Evolutionary conservation across 1,140 invertebrate species (phyloP), one percentile per base, ranked within the genome.

Genomic region (Hyles vespertilio): DNA sequence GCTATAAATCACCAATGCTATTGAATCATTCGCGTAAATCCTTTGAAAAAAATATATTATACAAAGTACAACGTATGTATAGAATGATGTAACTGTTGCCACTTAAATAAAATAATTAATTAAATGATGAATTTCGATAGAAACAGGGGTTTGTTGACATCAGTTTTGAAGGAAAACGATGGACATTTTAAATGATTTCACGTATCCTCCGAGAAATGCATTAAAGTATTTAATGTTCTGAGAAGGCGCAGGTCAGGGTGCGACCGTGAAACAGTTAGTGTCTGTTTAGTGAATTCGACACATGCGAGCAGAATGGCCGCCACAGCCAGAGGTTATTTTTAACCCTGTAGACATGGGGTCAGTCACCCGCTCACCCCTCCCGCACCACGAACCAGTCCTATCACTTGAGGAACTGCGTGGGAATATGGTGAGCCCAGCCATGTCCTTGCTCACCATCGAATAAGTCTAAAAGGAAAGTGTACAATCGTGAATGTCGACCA

Each of bases 231-330:
- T 67, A 63, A 63, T 62, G 58, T 82, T 81, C 71, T 52, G 47
- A 73, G 72, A 81, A 83, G 61, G 79, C 73, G 75, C 82, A 86
- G 86, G 86, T 86, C 86, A 87, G 67, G 77, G 75, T 74, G 74
- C 78, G 86, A 79, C 86, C 86, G 67, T 89, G 86, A 89, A 89
- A 89, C 81, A 82, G 78, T 84, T 84, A 82, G 83, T 81, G 81
- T 72, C 81, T 87, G 81, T 85, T 87, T 86, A 86, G 79, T 86
- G 76, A 84, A 87, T 85, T 87, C 85, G 86, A 85, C 86, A 86
- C 80, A 89, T 89, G 86, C 74, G 77, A 87, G 72, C 86, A 81
- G 83, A 84, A 87, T 84, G 82, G 70, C 78, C 81, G 82, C 71
- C 77, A 74, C 70, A 75, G 74, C 76, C 77, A 70, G 67, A 72